These are phyloP conservation scores for Quiscalus mexicanus DNA, from an alignment of 2,113 vertebrate genomes.

Conservation along the genomic window DNA sequence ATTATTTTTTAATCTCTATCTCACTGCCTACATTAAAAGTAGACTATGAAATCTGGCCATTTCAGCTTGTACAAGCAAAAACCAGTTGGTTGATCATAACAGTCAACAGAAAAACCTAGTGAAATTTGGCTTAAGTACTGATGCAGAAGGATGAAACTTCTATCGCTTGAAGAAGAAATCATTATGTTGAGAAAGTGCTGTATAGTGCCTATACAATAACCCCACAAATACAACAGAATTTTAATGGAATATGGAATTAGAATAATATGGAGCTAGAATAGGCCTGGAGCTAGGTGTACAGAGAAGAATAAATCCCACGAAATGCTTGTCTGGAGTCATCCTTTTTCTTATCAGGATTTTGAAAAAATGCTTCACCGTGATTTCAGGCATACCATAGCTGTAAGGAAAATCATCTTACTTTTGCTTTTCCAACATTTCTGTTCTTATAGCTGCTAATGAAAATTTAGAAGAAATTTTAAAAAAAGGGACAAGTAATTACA, in stretches of 20 bases:
- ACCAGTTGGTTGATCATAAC: neutral
- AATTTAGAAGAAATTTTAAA: neutral
- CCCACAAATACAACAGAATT: neutral
- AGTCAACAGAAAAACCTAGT: neutral
- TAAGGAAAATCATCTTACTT: neutral
- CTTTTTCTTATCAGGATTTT: neutral
- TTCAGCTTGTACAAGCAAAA: neutral
- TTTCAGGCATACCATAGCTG: neutral
- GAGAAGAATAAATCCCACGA: neutral
- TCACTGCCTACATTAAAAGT: neutral
- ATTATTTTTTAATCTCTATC: neutral
- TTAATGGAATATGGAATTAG: neutral
- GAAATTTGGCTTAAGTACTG: neutral
- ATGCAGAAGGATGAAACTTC: neutral
- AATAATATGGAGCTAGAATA: neutral
- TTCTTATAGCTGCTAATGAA: neutral
- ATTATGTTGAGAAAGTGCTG: neutral
- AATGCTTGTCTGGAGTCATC: neutral
- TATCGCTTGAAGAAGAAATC: neutral
- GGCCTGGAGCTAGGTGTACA: neutral
- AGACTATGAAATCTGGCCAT: neutral
- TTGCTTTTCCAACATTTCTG: neutral
- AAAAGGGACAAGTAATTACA: neutral
- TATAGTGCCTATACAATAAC: neutral
- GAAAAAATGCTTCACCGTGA: neutral